Base-by-base conservation (phyloP, 2,888 invertebrate species). In the Cremastinae sp. region DNA sequence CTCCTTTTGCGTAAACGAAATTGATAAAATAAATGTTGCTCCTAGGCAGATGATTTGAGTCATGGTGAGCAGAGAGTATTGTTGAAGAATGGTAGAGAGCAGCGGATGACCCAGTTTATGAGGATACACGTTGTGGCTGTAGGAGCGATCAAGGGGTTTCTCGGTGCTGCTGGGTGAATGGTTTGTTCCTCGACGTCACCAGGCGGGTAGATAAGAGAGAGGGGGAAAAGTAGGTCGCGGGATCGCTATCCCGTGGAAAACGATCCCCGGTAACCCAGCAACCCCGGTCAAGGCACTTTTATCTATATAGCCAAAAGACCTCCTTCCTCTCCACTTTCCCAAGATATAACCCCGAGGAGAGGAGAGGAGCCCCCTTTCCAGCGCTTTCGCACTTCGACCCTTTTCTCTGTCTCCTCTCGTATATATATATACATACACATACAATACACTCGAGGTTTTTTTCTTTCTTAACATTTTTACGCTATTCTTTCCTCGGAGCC, bases 181-280 rank as follows among this genome's bases (percentile, higher is more conserved):
- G 79, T 78, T 62, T 43, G 56, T 56, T 72, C 61, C 62, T 66
- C 78, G 55, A 55, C 64, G 70, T 78, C 78, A 74, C 74, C 64
- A n/a, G n/a, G n/a, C n/a, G n/a, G n/a, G n/a, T n/a, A n/a, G n/a
- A n/a, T n/a, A n/a, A n/a, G n/a, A n/a, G n/a, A n/a, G n/a, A n/a
- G 70, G 51, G 18, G 49, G 62, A 82, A 80, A 83, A 82, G 79
- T 82, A 68, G 80, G 80, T 80, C 83, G 78, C 84, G 83, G 83
- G 82, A 81, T 82, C 78, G 79, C 78, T 79, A 78, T 78, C 73
- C 85, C 83, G 79, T 71, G 84, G 84, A 82, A 84, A 83, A 69
- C 69, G 62, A 43, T 74, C 76, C 43, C 66, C 49, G 56, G 73
- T 73, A 65, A 74, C 72, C 69, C 66, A 79, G 66, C 76, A 66